phyloP scores from a whole-genome alignment of 2,797 vertebrate genomes.

The Adelosebastes latens region DNA sequence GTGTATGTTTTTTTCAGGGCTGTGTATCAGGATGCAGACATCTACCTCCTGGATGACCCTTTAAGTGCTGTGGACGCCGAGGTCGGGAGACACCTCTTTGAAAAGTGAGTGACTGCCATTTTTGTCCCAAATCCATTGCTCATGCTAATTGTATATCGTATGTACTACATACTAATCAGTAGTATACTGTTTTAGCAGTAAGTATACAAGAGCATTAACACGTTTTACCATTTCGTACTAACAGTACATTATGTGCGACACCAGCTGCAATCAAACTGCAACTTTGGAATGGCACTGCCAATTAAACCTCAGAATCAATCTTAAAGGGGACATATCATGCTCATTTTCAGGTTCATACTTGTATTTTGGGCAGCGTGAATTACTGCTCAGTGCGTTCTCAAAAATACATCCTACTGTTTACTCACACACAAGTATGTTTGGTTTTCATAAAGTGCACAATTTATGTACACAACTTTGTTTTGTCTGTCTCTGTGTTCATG shows the following conservation, averaged over 20 bases:
- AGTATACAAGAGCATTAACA: background rate
- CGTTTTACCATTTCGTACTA: background rate
- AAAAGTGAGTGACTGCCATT: constrained; percentile 84
- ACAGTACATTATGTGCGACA: too few species aligned
- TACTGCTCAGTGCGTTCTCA: too few species aligned
- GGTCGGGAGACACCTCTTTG: constrained; percentile 92
- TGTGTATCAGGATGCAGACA: constrained; percentile 91
- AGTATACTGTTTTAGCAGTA: background rate
- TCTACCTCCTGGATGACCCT: constrained; percentile 94
- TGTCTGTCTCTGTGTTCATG: background rate
- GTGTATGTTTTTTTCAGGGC: constrained; percentile 76
- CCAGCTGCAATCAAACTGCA: too few species aligned
- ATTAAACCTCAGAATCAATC: too few species aligned
- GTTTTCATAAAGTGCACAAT: background rate
- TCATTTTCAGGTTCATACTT: too few species aligned
- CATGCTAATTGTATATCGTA: too few species aligned
- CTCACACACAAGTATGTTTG: too few species aligned
- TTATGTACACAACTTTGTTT: background rate
- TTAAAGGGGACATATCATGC: too few species aligned
- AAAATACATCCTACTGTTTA: too few species aligned
- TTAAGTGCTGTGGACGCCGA: constrained; percentile 93
- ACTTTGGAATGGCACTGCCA: too few species aligned
- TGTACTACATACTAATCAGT: background rate
- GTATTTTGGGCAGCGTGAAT: too few species aligned
- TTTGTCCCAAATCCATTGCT: background rate